Conservation (phyloP, 2,888 invertebrate genomes). For the Ormyrus thymus region DNA sequence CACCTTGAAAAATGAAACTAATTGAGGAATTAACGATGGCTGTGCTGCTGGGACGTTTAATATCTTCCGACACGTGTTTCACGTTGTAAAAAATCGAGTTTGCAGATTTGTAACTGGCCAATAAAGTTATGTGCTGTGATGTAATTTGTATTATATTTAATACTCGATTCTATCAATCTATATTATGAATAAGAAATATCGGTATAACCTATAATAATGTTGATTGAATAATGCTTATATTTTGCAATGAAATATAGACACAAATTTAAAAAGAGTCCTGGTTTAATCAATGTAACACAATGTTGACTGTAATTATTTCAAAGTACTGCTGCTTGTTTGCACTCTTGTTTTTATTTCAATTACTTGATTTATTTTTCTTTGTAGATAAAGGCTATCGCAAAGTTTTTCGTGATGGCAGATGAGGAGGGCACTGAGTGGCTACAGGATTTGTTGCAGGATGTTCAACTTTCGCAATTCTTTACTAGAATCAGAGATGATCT, state of each 20-base stretch:
- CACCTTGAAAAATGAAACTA: constrained; percentile 16
- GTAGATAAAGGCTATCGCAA: constrained; percentile 20
- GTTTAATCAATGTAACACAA: neutral
- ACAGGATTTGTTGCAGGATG: constrained; percentile 89
- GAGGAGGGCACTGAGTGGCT: constrained; percentile 86
- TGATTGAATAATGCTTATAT: constrained; percentile 26
- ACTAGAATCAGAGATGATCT: constrained; percentile 92
- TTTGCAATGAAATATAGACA: neutral
- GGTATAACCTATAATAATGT: neutral
- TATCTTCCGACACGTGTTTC: constrained; percentile 9
- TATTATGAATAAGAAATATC: neutral
- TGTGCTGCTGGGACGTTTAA: constrained; percentile 7
- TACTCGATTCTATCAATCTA: constrained; percentile 1
- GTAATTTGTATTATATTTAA: constrained; percentile 4
- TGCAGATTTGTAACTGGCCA: neutral
- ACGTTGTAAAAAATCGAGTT: constrained; percentile 16
- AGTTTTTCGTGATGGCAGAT: constrained; percentile 70
- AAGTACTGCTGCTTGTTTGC: neutral
- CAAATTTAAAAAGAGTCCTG: neutral
- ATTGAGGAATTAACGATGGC: constrained; percentile 14
- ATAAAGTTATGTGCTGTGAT: neutral
- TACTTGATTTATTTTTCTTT: constrained; percentile 1
- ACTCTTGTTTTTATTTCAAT: neutral
- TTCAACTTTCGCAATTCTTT: constrained; percentile 94
- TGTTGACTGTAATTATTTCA: neutral